Conservation (phyloP, 2,888 invertebrate species). For the Drosophila paranaensis region DNA sequence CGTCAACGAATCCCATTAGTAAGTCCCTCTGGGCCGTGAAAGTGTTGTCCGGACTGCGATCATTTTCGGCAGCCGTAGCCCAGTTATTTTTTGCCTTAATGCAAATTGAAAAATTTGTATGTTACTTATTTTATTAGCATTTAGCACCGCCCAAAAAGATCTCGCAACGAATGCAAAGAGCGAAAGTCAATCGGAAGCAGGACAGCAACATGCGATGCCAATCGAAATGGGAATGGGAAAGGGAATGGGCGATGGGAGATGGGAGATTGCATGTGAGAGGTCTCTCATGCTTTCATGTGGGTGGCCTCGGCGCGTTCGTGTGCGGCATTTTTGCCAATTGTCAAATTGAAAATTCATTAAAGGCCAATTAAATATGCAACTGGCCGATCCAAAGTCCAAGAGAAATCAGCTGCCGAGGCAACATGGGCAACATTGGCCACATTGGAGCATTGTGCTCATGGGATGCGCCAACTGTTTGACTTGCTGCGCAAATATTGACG, state of each 20-base stretch:
- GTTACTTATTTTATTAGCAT: slow-evolving; percentile 81
- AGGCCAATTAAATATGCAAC: slow-evolving; percentile 81
- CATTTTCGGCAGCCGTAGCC: slow-evolving; percentile 48
- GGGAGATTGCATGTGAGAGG: slow-evolving; percentile 36
- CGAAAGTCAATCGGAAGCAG: slow-evolving; percentile 61
- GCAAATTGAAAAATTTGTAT: slow-evolving; percentile 76
- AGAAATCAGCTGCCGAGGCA: slow-evolving; percentile 44
- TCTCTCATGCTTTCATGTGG: slow-evolving; percentile 44
- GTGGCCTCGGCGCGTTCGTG: slow-evolving; percentile 60
- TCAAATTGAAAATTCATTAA: slow-evolving; percentile 83
- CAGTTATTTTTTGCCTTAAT: slow-evolving; percentile 40
- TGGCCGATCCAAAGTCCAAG: slow-evolving; percentile 50
- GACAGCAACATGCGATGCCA: slow-evolving; percentile 44
- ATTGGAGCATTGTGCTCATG: background rate
- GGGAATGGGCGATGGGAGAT: background rate
- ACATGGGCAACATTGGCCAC: slow-evolving; percentile 8
- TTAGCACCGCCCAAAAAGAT: slow-evolving; percentile 64
- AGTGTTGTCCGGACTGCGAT: slow-evolving; percentile 70
- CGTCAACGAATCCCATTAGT: slow-evolving; percentile 76
- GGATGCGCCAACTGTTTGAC: slow-evolving; percentile 67
- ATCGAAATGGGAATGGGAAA: slow-evolving; percentile 9
- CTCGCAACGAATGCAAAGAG: slow-evolving; percentile 61
- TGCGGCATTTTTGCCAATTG: slow-evolving; percentile 75
- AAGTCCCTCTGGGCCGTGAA: slow-evolving; percentile 83
- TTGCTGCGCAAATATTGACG: slow-evolving; percentile 70